Conservation (phyloP, 2,113 vertebrate genomes). For the Menidia beryllina region DNA sequence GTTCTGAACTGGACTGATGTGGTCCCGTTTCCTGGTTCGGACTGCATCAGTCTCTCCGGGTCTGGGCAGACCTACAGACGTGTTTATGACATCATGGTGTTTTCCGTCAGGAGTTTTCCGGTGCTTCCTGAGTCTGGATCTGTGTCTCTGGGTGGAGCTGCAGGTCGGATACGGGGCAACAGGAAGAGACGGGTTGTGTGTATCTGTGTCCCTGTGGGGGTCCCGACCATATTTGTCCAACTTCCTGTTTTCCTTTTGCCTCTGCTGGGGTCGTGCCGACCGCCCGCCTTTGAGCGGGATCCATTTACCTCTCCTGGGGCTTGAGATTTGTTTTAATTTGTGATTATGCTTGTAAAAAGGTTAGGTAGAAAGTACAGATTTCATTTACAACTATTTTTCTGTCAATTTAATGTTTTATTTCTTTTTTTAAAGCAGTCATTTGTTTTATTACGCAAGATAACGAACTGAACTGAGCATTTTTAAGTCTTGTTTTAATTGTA, state of each 20-base stretch:
- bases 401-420: background rate
- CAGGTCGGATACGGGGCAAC: constrained; percentile 38
- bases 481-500: no score
- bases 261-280: background rate
- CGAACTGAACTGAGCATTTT: background rate
- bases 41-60: no score
- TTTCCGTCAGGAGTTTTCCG: no score
- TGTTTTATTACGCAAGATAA: background rate
- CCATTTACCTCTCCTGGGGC: background rate
- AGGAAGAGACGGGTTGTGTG: constrained; percentile 57
- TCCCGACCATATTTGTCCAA: constrained; percentile 37
- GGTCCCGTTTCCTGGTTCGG: no score
- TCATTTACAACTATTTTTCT: no score
- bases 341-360: background rate
- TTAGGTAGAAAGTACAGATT: background rate
- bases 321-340: background rate
- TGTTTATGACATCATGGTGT: no score
- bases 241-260: constrained; percentile 63
- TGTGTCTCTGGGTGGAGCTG: constrained; percentile 36
- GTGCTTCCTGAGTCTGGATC: no score
- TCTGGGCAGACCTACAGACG: no score
- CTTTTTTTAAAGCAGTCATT: background rate
- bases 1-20: no score
- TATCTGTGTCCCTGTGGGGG: constrained; percentile 43
- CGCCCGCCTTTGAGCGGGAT: background rate